A percentile compares a stretch with the other conserved stretches of the same genome.
Conservation (phyloP, 2,797 vertebrate genomes). For the Ciconia nigra region DNA sequence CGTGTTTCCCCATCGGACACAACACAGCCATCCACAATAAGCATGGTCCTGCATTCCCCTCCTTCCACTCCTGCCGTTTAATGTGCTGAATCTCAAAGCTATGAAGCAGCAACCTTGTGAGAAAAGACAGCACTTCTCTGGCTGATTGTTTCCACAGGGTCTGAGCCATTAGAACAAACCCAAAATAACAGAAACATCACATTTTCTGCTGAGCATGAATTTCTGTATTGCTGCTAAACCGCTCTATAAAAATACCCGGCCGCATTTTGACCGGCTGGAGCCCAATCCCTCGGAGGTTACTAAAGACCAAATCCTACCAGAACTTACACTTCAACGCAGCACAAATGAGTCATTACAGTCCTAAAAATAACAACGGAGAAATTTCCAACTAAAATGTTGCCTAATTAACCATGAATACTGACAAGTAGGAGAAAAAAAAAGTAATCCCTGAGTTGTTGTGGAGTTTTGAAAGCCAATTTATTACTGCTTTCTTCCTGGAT, state of each 20-base stretch:
- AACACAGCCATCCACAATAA: neutral
- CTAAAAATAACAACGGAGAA: conserved; percentile 55
- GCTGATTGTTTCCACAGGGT: neutral
- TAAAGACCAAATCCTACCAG: conserved; percentile 7
- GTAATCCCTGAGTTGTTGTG: neutral
- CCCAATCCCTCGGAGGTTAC: neutral
- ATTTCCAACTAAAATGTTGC: conserved; percentile 31
- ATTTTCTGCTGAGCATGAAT: neutral
- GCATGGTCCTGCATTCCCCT: neutral
- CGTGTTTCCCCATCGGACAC: neutral
- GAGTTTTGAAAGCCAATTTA: neutral
- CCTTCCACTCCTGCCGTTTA: neutral
- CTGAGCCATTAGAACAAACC: neutral
- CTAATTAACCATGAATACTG: conserved; percentile 40
- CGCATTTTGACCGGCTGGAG: neutral
- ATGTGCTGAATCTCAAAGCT: neutral
- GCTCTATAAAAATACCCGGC: neutral
- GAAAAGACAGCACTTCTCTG: neutral
- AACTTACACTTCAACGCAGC: neutral
- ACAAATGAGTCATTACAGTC: conserved; percentile 33
- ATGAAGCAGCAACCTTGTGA: neutral
- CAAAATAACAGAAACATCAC: neutral
- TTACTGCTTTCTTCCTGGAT: neutral
- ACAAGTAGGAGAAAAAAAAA: neutral
- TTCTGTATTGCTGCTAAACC: neutral